Evolutionary conservation across 2,113 vertebrate genomes (phyloP).

Genomic region (Motacilla alba): DNA sequence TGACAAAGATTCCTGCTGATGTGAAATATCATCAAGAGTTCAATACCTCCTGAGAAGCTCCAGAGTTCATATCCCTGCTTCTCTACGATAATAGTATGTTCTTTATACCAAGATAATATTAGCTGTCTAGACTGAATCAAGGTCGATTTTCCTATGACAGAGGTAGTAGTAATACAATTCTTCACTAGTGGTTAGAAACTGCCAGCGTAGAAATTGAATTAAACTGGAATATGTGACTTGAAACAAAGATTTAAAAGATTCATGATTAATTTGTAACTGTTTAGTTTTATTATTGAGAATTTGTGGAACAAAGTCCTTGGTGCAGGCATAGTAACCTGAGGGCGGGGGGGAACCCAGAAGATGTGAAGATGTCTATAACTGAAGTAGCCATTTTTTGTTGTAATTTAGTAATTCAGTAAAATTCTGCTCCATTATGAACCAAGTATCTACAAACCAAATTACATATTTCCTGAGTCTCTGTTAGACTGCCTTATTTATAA

Average conservation of each 20-base stretch:
- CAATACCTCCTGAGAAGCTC: background rate
- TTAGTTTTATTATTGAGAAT: background rate
- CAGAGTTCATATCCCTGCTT: background rate
- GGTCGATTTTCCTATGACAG: background rate
- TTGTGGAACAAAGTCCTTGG: background rate
- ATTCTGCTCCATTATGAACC: background rate
- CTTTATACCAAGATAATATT: background rate
- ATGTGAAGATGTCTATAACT: background rate
- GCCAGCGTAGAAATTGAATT: background rate
- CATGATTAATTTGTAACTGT: background rate
- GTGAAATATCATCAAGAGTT: background rate
- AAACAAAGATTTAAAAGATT: background rate
- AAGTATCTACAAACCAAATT: background rate
- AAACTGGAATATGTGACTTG: background rate
- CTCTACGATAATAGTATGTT: background rate
- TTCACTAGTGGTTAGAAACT: background rate
- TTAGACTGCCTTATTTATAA: background rate
- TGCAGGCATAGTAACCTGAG: accelerated
- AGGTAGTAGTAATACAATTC: background rate
- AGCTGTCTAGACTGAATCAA: conserved; percentile 32
- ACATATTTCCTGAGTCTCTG: background rate
- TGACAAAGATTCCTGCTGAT: background rate
- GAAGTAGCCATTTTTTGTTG: background rate
- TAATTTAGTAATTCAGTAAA: background rate
- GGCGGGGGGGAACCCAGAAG: accelerated